phyloP scores from a whole-genome alignment of 35 echinoderm and acorn worm species.

The Lytechinus variegatus region DNA sequence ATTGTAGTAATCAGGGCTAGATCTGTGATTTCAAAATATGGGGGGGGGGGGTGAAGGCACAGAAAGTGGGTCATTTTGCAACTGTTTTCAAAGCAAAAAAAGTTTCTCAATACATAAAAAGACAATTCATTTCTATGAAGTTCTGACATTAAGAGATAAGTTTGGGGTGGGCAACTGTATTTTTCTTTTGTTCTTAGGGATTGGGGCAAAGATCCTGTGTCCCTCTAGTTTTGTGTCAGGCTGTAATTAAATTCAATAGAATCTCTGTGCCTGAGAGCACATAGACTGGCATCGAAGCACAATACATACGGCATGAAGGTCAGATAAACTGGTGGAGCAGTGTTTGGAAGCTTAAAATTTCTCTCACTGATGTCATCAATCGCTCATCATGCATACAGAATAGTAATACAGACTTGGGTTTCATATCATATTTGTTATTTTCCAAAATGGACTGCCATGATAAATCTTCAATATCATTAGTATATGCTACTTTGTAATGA shows the following conservation, averaged over 20 bases:
- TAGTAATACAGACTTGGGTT: background rate
- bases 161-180: too few species aligned
- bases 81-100: too few species aligned
- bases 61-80: too few species aligned
- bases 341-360: slow-evolving; percentile 6
- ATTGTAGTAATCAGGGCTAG: background rate
- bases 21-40: too few species aligned
- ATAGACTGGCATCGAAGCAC: background rate
- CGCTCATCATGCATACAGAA: background rate
- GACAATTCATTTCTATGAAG: too few species aligned
- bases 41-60: too few species aligned
- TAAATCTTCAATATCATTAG: background rate
- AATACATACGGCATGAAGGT: background rate
- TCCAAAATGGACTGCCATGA: background rate
- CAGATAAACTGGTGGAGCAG: background rate
- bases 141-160: too few species aligned
- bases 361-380: background rate
- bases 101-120: too few species aligned
- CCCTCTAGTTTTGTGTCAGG: too few species aligned
- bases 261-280: background rate
- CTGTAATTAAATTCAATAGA: slow-evolving; percentile 15
- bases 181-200: too few species aligned
- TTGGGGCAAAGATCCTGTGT: too few species aligned
- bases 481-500: too few species aligned
- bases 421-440: background rate